phyloP scores from a whole-genome alignment of 2,797 vertebrate species.

The Enoplosus armatus region DNA sequence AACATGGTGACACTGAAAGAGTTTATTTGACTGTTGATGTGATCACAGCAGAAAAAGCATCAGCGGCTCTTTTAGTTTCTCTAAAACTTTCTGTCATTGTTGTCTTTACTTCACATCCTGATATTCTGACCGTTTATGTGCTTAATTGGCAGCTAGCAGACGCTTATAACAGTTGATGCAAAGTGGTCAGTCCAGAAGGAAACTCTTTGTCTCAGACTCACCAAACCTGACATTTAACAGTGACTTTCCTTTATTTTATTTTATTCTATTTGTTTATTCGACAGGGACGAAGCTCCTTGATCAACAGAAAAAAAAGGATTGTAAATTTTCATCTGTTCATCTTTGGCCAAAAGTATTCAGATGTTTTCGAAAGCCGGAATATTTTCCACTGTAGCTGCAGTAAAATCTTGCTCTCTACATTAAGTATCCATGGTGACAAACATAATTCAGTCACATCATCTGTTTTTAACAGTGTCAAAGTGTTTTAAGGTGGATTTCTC shows the following conservation, averaged over 20 bases:
- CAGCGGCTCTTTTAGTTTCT: not conserved
- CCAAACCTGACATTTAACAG: not conserved
- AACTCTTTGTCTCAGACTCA: not conserved
- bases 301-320: not conserved
- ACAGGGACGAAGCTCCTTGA: not conserved
- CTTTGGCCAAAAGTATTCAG: not conserved
- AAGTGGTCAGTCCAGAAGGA: not conserved
- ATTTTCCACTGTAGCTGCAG: not conserved
- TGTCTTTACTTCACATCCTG: not conserved
- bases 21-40: not conserved
- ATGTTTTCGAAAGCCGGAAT: not conserved
- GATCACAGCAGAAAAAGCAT: not conserved
- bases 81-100: not conserved
- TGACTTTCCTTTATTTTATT: not conserved
- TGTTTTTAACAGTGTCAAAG: not conserved
- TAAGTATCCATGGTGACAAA: too few species aligned
- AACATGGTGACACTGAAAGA: too few species aligned
- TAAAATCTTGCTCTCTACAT: not conserved
- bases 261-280: not conserved
- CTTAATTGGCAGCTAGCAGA: too few species aligned
- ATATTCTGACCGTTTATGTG: not conserved
- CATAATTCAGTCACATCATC: too few species aligned
- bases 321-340: not conserved
- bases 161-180: not conserved
- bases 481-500: slow-evolving; percentile 58